Evolutionary conservation across 2,797 vertebrate genomes (phyloP).

Genomic region (Arrhamphus sclerolepis): DNA sequence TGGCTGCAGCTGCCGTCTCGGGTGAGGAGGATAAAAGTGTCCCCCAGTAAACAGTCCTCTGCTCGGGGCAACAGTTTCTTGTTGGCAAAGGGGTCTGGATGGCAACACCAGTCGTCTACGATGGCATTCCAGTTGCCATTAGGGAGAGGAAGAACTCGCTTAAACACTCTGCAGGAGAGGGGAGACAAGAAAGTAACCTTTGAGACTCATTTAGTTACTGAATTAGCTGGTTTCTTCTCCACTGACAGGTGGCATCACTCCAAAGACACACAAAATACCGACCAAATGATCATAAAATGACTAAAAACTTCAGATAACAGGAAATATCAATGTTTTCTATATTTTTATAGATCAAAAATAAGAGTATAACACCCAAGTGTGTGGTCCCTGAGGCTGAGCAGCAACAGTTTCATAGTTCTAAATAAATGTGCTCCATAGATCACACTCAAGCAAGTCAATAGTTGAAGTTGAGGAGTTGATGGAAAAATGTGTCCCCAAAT

Average conservation of each 20-base stretch:
- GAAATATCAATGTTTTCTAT: not conserved
- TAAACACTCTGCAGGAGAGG: slow-evolving; percentile 79
- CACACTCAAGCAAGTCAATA: too few relatives aligned
- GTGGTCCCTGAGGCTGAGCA: too few relatives aligned
- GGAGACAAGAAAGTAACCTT: not conserved
- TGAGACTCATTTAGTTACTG: not conserved
- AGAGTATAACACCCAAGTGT: not conserved
- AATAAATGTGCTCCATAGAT: too few relatives aligned
- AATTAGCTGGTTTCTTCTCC: slow-evolving; percentile 3
- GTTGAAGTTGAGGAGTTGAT: too few relatives aligned
- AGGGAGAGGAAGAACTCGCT: slow-evolving; percentile 91
- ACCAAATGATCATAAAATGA: not conserved
- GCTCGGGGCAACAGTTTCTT: slow-evolving; percentile 84
- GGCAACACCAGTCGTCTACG: slow-evolving; percentile 97
- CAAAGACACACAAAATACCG: slow-evolving; percentile 4
- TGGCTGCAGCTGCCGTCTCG: slow-evolving; percentile 72
- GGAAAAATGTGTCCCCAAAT: too few relatives aligned
- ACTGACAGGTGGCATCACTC: slow-evolving; percentile 5
- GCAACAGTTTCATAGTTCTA: too few relatives aligned
- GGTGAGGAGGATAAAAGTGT: slow-evolving; percentile 88
- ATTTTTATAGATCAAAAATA: not conserved
- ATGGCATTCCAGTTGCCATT: slow-evolving; percentile 91
- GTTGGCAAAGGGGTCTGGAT: slow-evolving; percentile 90
- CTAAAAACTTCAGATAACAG: not conserved
- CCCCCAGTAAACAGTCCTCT: slow-evolving; percentile 91